A percentile compares a stretch with the other conserved stretches of the same genome.
Evolutionary conservation across 2,888 invertebrate genomes (phyloP).

Genomic region (Aspidiotus destructor): DNA sequence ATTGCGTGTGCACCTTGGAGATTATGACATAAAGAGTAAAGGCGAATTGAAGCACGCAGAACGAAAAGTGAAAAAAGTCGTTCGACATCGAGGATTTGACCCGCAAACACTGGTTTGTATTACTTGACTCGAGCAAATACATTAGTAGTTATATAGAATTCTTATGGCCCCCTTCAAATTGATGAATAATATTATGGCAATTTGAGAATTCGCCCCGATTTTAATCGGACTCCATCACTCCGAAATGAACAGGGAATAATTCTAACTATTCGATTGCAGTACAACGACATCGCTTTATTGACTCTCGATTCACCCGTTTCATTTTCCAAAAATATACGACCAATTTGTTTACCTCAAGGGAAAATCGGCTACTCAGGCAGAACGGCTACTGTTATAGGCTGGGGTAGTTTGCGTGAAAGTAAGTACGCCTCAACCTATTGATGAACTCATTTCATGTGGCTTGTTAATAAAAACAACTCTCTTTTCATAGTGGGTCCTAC

Average conservation of each 20-base stretch:
- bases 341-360: slow-evolving; percentile 62
- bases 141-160: background rate
- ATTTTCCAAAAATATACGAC: slow-evolving; percentile 60
- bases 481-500: slow-evolving; percentile 61
- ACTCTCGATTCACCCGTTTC: slow-evolving; percentile 66
- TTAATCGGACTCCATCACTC: background rate
- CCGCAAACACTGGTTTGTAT: slow-evolving; percentile 63
- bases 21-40: slow-evolving; percentile 68
- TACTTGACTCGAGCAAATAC: background rate
- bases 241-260: background rate
- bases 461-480: no score
- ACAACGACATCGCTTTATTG: slow-evolving; percentile 73
- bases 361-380: slow-evolving; percentile 55
- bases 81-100: slow-evolving; percentile 75
- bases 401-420: slow-evolving; percentile 77
- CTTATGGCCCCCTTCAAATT: background rate
- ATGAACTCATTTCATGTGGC: no score
- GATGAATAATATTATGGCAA: background rate
- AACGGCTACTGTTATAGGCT: slow-evolving; percentile 72
- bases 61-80: slow-evolving; percentile 68
- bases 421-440: slow-evolving; percentile 40
- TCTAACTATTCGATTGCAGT: slow-evolving; percentile 45
- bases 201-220: background rate
- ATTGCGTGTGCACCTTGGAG: slow-evolving; percentile 68
- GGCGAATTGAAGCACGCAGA: slow-evolving; percentile 66